Evolutionary conservation across 2,888 invertebrate species (phyloP), one percentile per base, ranked within the genome.

Genomic region (Mechanitis mazaeus): DNA sequence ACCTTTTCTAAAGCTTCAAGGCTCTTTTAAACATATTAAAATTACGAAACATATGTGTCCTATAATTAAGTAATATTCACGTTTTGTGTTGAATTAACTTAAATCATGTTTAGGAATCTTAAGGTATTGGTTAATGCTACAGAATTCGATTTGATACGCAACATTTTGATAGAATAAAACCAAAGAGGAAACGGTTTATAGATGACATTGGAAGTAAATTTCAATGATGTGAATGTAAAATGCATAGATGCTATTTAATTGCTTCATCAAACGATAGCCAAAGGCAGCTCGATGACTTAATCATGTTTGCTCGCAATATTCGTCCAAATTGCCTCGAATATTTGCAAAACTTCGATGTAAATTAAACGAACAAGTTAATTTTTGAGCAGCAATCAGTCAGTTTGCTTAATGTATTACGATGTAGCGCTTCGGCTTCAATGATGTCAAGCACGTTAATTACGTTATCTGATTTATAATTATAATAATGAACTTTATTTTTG

Each of bases 381-480:
- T 67, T 67, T 67, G 61, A 67, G 63, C 58, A 63, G 57, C 67
- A 67, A 67, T 67, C 65, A 67, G 65, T 59, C 56, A 59, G 63
- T 65, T 67, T 61, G 60, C 65, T 63, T 56, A 61, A 67, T 61
- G 59, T 65, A 65, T 65, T 67, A 57, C 63, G 63, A 50, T 50
- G 31, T 50, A 50, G 50, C 28, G 50, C 50, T 50, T 50, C 31
- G 9, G 50, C 31, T 50, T 50, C 31, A 31, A 50, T 50, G 50
- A 31, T 31, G 50, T 11, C 31, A 9, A 28, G 50, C 3, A 31
- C 50, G 50, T 50, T 31, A 6, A 31, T 50, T 50, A 31, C 31
- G 9, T 50, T 31, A 50, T 50, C 50, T 31, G 31, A 31, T 31
- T 50, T 50, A 31, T 50, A 50, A 50, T 28, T 50, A 50, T 11